A percentile compares a stretch with the other conserved stretches of the same genome.
These are phyloP conservation scores for Mionectes macconnelli DNA, from an alignment of 2,113 vertebrate species.

Conservation along the genomic window DNA sequence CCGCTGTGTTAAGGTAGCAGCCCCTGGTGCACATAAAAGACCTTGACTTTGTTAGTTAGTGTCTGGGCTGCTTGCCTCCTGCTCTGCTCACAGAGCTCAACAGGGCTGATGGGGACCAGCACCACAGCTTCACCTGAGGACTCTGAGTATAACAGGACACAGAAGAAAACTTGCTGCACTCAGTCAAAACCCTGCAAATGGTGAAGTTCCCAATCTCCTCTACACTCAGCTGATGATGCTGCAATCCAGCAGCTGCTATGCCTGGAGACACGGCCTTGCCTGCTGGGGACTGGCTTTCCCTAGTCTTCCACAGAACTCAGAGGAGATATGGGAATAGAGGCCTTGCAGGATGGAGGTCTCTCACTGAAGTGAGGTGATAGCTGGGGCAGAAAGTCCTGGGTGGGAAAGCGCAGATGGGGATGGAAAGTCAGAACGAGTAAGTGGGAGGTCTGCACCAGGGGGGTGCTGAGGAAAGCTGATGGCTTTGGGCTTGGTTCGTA, in stretches of 20 bases:
- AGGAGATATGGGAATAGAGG: fast-evolving
- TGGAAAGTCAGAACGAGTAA: not conserved
- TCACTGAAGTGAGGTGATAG: not conserved
- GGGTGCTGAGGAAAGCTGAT: not conserved
- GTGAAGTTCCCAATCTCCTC: not conserved
- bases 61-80: not conserved
- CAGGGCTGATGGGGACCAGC: not conserved
- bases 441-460: not conserved
- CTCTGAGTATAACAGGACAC: not conserved
- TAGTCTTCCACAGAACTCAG: not conserved
- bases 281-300: not conserved
- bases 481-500: not conserved
- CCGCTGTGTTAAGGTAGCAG: not conserved
- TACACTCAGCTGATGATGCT: not conserved
- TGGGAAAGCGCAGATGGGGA: not conserved
- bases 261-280: not conserved
- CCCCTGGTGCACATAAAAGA: no score
- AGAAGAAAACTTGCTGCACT: not conserved
- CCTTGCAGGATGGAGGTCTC: not conserved
- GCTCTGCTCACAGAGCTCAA: not conserved
- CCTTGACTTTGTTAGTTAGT: not conserved
- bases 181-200: no score
- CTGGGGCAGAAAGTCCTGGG: not conserved
- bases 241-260: not conserved
- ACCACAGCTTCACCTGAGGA: not conserved